Conservation (phyloP, 23 tunicate genomes). For the Ascidia mentula region DNA sequence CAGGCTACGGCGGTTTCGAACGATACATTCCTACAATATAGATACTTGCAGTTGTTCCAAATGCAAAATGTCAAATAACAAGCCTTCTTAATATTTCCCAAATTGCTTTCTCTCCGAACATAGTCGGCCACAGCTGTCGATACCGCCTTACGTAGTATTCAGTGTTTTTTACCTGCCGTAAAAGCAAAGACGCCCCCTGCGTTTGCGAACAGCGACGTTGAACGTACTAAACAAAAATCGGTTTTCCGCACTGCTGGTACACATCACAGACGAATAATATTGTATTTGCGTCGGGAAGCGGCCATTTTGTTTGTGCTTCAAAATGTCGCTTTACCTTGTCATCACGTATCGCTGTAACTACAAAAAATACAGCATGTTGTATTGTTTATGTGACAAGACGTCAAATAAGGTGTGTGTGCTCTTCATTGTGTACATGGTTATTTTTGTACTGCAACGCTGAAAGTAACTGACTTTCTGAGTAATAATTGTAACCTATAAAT, state of each 20-base stretch:
- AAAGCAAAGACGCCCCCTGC: background rate
- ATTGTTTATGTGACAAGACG: no score
- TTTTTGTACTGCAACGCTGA: no score
- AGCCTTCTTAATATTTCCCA: background rate
- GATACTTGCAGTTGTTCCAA: background rate
- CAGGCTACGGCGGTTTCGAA: conserved; percentile 52
- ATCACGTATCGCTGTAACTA: no score
- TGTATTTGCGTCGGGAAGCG: background rate
- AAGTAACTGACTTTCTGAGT: no score
- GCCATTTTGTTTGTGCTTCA: conserved; percentile 5
- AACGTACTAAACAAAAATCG: background rate
- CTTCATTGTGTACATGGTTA: no score
- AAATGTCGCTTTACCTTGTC: no score
- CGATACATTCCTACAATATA: conserved; percentile 49
- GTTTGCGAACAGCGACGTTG: background rate
- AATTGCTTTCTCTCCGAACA: background rate
- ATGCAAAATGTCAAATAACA: background rate
- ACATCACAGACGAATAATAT: background rate
- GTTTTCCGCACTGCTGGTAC: background rate
- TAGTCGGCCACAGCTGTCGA: background rate
- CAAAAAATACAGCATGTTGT: no score
- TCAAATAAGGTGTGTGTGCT: no score
- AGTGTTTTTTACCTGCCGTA: background rate
- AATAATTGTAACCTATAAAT: no score
- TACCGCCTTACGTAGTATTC: background rate